Percentiles rank a stretch among this genome's conserved stretches.
Conservation (phyloP, 2,113 vertebrate genomes). For the Pica pica region DNA sequence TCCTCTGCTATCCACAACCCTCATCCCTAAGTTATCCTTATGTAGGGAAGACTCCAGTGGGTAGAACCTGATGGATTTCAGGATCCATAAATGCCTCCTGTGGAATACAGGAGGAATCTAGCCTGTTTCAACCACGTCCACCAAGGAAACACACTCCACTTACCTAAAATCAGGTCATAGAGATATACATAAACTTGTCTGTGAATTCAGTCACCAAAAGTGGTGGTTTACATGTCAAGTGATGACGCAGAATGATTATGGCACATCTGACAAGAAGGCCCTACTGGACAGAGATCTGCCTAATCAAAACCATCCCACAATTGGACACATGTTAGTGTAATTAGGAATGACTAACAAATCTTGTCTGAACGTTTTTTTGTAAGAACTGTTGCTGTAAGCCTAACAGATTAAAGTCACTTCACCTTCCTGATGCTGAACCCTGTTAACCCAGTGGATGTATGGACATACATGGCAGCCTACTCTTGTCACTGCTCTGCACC, state of each 20-base stretch:
- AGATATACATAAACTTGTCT: not conserved
- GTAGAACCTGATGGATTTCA: not conserved
- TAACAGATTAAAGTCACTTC: not conserved
- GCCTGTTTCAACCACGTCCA: not conserved
- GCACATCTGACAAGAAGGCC: not conserved
- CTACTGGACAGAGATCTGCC: not conserved
- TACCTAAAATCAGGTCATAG: not conserved
- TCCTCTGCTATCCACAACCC: not conserved
- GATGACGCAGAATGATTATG: not conserved
- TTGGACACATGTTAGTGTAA: fast-evolving
- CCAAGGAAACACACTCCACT: fast-evolving
- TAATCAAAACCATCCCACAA: not conserved
- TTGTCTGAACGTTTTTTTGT: not conserved
- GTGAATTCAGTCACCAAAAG: not conserved
- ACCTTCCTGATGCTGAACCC: not conserved
- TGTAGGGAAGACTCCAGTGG: not conserved
- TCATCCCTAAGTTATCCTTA: not conserved
- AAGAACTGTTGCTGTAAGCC: not conserved
- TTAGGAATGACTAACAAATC: not conserved
- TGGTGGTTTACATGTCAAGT: not conserved
- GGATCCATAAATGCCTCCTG: not conserved
- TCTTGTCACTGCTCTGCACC: not conserved
- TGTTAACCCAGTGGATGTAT: not conserved
- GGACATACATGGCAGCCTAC: not conserved
- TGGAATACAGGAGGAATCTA: not conserved